phyloP scores from a whole-genome alignment of 30 jellyfish, hydroid and myxozoan species.

The Mastigias papua region DNA sequence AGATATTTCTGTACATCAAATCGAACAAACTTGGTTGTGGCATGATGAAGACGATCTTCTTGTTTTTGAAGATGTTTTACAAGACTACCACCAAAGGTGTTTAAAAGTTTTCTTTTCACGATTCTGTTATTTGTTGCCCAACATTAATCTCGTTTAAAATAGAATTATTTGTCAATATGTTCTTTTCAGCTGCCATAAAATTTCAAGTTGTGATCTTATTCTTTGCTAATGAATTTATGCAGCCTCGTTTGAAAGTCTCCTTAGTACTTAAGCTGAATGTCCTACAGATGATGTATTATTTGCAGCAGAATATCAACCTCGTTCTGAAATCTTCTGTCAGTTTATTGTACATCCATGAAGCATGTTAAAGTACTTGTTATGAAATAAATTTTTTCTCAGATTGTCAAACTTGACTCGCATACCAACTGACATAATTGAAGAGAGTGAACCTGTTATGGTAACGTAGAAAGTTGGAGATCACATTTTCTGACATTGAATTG shows the following conservation, averaged over 20 bases:
- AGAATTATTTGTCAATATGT: too few relatives aligned
- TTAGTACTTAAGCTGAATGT: not conserved
- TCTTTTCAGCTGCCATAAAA: too few relatives aligned
- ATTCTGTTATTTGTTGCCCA: too few relatives aligned
- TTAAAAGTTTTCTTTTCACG: not conserved
- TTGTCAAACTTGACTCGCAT: slow-evolving; percentile 76
- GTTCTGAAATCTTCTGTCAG: too few relatives aligned
- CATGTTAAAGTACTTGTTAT: not conserved
- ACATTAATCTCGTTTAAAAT: too few relatives aligned
- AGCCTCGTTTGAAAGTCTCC: not conserved
- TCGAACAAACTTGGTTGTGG: slow-evolving; percentile 87
- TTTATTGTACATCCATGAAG: too few relatives aligned
- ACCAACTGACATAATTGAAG: slow-evolving; percentile 75
- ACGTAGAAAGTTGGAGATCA: not conserved
- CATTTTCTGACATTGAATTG: not conserved
- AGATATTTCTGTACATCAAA: slow-evolving; percentile 14
- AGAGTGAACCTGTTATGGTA: slow-evolving; percentile 94
- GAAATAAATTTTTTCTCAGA: slow-evolving; percentile 36
- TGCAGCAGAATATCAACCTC: too few relatives aligned
- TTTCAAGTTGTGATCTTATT: too few relatives aligned
- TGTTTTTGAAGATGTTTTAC: slow-evolving; percentile 72
- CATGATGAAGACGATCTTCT: slow-evolving; percentile 97
- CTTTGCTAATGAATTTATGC: not conserved
- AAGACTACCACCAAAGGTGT: slow-evolving; percentile 85
- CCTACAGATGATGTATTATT: too few relatives aligned